Base-by-base conservation (phyloP, 1,140 invertebrate genomes). In the Drosophila sulfurigaster region DNA sequence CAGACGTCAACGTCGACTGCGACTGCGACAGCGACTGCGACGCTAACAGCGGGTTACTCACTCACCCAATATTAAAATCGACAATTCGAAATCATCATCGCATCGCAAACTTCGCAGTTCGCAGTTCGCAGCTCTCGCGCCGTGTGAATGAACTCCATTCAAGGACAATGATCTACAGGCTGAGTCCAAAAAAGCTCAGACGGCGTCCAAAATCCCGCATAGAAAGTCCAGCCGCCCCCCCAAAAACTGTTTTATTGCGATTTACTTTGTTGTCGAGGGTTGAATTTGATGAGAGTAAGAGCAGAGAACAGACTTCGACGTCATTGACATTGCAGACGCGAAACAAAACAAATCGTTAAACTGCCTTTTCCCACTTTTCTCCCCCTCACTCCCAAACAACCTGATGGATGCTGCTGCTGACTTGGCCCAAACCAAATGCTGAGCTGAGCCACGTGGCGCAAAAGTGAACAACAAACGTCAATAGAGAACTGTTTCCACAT, bases 81-180 rank as follows among this genome's bases (percentile, higher is more conserved):
- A 81, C 80, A 81, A 78, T 81, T 81, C 66, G 69, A 73, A 80
- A 75, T 87, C 62, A 86, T 72, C 70, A 77, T 32, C 72, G 20
- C 20, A 25, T 25, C 20, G 20, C 20, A 25, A 60, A 81, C 35
- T 2, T 59, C 49, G 67, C 67, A 59, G 38, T 28, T 56, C 15
- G 30, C 46, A 52, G 35, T 16, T 16, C 20, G 20, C 20, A 25
- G 20, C 0, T 25, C 20, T 25, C 16, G 10, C 57, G 13, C 30
- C 69, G 63, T 86, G 87, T 91, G 79, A 91, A 91, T 91, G 87
- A 91, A 91, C 87, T 82, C 70, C 56, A 54, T 25, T 85, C 87
- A 91, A 91, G 87, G 87, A 91, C 88, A 87, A 91, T 91, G 88
- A 91, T 91, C 88, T 83, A 82, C 87, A 67, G 58, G 57, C 28